These are phyloP conservation scores for Nipponia nippon DNA, from an alignment of 2,113 vertebrate genomes.

Conservation along the genomic window DNA sequence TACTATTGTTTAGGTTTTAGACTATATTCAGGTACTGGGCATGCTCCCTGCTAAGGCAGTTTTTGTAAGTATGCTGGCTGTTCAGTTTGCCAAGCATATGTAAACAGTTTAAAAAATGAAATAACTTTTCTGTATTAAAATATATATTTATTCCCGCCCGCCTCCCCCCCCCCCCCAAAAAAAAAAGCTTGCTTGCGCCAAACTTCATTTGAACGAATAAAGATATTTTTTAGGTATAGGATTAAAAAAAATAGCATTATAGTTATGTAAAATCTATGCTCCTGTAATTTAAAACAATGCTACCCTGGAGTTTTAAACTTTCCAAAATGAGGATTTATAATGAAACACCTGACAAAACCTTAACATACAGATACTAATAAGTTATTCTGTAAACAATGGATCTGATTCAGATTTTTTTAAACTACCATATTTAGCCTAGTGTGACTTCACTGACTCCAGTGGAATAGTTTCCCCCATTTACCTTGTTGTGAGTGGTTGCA, in stretches of 20 bases:
- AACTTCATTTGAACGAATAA: constrained; percentile 60
- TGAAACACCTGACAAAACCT: constrained; percentile 60
- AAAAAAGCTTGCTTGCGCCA: constrained; percentile 37
- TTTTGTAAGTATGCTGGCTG: background rate
- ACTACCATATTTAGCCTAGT: constrained; percentile 16
- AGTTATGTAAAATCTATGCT: constrained; percentile 39
- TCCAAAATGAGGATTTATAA: constrained; percentile 51
- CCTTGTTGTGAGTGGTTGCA: constrained; percentile 6
- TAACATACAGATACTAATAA: constrained; percentile 54
- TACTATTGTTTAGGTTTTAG: background rate
- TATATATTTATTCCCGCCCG: constrained; percentile 33
- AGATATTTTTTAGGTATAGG: constrained; percentile 59
- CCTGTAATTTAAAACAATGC: constrained; percentile 57
- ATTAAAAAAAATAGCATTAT: constrained; percentile 33
- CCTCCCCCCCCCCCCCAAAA: background rate
- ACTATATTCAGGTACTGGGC: background rate
- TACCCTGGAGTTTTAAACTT: constrained; percentile 52
- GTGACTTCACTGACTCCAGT: constrained; percentile 1
- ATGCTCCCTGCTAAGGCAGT: background rate
- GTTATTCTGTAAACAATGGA: constrained; percentile 50
- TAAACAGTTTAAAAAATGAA: constrained; percentile 66
- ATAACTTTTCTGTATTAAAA: constrained; percentile 67
- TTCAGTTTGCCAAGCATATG: constrained; percentile 58
- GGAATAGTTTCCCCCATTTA: constrained; percentile 7
- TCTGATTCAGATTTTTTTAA: constrained; percentile 22